phyloP scores from a whole-genome alignment of 2,113 vertebrate species.

The Pygoscelis antarcticus region DNA sequence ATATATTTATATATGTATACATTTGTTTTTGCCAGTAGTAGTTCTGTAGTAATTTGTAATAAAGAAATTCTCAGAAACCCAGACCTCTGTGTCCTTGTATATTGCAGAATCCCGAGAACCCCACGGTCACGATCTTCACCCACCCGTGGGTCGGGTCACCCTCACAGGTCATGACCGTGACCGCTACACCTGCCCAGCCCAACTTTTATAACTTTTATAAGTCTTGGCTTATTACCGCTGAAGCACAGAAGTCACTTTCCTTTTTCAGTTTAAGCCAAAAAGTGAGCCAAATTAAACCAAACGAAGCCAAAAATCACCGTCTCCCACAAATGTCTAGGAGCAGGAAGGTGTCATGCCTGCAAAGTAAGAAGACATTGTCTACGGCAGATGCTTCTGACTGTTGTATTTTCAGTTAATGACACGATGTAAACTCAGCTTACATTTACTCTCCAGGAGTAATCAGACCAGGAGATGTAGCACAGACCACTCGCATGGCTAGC shows the following conservation, averaged over 20 bases:
- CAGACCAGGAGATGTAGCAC: background rate
- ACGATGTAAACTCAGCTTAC: background rate
- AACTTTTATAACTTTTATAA: background rate
- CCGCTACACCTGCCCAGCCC: fast-evolving
- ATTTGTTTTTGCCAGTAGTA: background rate
- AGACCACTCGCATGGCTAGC: background rate
- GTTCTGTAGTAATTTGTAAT: background rate
- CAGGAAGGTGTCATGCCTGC: background rate
- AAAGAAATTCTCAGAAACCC: background rate
- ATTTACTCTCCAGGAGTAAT: background rate
- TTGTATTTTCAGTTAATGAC: background rate
- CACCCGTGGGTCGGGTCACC: background rate
- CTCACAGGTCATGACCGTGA: background rate
- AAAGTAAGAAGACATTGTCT: background rate
- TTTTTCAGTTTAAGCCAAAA: background rate
- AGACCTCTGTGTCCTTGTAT: background rate
- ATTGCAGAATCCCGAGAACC: background rate
- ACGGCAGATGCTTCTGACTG: background rate
- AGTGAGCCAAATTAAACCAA: background rate
- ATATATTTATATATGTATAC: background rate
- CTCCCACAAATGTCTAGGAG: background rate
- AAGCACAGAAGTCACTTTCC: background rate
- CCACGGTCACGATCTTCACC: background rate
- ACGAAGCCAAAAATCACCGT: background rate
- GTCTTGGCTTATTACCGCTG: background rate